These are phyloP conservation scores for cat (Felis catus) DNA, from an alignment of 2,113 vertebrate species.

Conservation along the genomic window F.catus_Fca126_mat1.0 CM031423.1:87552501-87553000, in stretches of 20 bases:
- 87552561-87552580: constrained; percentile 32
- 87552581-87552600: background rate
- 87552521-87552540: constrained; percentile 45
- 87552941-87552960: too few species aligned
- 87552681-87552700: background rate
- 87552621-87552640: background rate
- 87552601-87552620: background rate
- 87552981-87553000: too few species aligned
- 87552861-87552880: too few species aligned
- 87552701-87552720: background rate
- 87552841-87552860: too few species aligned
- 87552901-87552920: too few species aligned
- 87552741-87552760: background rate
- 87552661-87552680: background rate
- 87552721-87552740: background rate
- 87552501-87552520: background rate
- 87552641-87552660: background rate
- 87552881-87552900: too few species aligned
- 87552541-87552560: constrained; percentile 1
- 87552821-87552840: too few species aligned
- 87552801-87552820: too few species aligned
- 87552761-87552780: background rate
- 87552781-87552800: background rate
- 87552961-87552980: too few species aligned
- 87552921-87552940: too few species aligned